Evolutionary conservation across 2,888 invertebrate genomes (phyloP), one percentile per base, ranked within the genome.

Genomic region (Venusia cambrica): DNA sequence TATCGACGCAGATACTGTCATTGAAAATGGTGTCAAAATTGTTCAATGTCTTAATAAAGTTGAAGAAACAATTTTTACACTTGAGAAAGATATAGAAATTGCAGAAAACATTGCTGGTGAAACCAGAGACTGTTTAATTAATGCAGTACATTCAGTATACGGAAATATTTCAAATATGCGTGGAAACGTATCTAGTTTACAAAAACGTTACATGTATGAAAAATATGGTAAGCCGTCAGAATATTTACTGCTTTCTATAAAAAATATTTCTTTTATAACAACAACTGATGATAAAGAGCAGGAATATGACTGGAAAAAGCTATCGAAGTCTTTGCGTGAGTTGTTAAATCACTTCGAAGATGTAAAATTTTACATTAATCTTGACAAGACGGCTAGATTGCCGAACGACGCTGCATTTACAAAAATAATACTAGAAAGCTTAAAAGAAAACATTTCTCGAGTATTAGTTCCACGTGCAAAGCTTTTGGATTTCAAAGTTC

Each of bases 151-250:
- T 60, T 87, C 88, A 16, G 68, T 89, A 16, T 89, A 88, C 49
- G 71, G 79, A 4, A 85, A 81, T 45, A 87, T 89, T 48, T 87
- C 87, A 29, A 79, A 87, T 33, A 88, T 90, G 71, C 79, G 89
- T 27, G 76, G 88, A 43, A 78, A 87, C n/a, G 70, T 89, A 27
- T 70, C 78, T 6, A 80, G 76, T 45, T 65, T 85, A 42, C 83
- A 79, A 59, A 85, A 81, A 52, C 73, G 65, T 29, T 80, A 72
- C 18, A 73, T 87, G 73, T 77, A 74, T 44, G 73, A 80, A 45
- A 79, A 84, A 47, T 87, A 79, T 44, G 83, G 81, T 1, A 73
- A 75, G 47, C 85, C 87, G 3, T 74, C 77, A 2, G 73, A 77
- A 60, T 53, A 47, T 3, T 37, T 84, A 30, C 56, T 85, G 11